These are phyloP conservation scores for Pararge aegeria DNA, from an alignment of 1,140 invertebrate genomes.

Conservation along the genomic window DNA sequence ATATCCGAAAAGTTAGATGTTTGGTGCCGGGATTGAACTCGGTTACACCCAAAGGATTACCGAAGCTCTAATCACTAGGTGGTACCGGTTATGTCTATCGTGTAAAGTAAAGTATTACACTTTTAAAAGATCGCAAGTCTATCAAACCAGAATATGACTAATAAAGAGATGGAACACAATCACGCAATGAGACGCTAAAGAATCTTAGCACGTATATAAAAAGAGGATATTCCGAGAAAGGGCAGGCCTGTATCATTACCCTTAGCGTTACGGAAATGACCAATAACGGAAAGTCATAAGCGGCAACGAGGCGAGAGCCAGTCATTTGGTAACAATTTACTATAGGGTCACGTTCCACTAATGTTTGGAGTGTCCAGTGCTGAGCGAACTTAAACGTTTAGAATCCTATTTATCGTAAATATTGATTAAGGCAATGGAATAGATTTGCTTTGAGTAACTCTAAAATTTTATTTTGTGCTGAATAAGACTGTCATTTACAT, in stretches of 20 bases:
- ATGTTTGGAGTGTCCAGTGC: constrained; percentile 19
- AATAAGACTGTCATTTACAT: no score
- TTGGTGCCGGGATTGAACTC: no score
- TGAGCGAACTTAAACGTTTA: constrained; percentile 7
- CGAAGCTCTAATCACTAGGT: no score
- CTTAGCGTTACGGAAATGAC: constrained; percentile 23
- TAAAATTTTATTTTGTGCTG: no score
- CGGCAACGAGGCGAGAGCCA: constrained; percentile 19
- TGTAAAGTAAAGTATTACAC: no score
- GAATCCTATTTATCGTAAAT: constrained; percentile 10
- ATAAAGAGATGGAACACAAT: no score
- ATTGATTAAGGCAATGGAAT: constrained; percentile 1
- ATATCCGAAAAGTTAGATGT: no score
- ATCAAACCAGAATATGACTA: no score
- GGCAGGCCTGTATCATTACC: constrained; percentile 18
- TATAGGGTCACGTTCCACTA: constrained; percentile 23
- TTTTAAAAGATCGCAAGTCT: no score
- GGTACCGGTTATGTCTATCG: no score
- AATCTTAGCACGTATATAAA: constrained; percentile 23
- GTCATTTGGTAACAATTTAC: constrained; percentile 27
- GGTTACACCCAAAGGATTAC: no score
- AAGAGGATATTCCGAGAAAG: constrained; percentile 7
- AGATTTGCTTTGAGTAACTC: not conserved
- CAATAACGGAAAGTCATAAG: constrained; percentile 26
- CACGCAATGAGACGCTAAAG: constrained; percentile 16